These are phyloP conservation scores for Myocastor coypus DNA, from an alignment of 2,113 vertebrate species.

Conservation along the genomic window DNA sequence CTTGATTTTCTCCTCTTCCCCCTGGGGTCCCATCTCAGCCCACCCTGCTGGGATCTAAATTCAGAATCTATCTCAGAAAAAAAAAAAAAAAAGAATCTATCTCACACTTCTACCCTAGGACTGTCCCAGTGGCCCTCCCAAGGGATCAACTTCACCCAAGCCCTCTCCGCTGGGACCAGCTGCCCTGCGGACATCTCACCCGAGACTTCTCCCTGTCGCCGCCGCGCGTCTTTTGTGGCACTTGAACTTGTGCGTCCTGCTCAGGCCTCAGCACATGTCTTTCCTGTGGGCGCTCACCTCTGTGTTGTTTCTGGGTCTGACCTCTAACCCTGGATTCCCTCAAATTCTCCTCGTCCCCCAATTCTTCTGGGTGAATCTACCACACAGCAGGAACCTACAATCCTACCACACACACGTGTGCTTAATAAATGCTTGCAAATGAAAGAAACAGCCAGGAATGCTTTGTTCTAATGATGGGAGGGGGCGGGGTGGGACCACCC, in stretches of 20 bases:
- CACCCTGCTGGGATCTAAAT: background rate
- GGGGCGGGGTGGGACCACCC: background rate
- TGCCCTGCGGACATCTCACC: background rate
- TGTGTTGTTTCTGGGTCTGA: background rate
- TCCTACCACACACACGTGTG: background rate
- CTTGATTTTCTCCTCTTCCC: too few species aligned
- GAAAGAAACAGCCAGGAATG: background rate
- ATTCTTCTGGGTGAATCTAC: background rate
- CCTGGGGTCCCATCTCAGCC: background rate
- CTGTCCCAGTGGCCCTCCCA: background rate
- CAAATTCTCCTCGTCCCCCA: background rate
- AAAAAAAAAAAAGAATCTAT: too few species aligned
- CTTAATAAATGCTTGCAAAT: background rate
- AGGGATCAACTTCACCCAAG: background rate
- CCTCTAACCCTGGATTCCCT: background rate
- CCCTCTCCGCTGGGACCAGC: background rate
- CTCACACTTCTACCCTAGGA: background rate
- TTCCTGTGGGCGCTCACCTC: background rate
- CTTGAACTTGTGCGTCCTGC: background rate
- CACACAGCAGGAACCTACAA: background rate
- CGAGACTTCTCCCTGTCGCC: background rate
- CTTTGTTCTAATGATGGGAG: background rate
- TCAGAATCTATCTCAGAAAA: too few species aligned
- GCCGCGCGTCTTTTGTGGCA: fast-evolving
- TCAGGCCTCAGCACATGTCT: background rate